Base-by-base conservation (phyloP, 2,888 invertebrate species). In the Noctua janthina region DNA sequence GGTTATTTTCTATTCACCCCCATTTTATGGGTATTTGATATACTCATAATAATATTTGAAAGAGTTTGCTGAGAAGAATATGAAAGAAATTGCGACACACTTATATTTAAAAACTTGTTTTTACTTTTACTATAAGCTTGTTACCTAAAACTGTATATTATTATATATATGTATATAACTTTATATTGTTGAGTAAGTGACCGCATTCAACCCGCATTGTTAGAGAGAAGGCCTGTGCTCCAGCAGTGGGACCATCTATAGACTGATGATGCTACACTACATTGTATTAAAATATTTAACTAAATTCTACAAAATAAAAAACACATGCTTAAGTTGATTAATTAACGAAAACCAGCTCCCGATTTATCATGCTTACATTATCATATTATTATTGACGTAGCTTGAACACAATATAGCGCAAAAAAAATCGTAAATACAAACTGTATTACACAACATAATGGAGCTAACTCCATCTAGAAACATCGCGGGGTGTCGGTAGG, bases 401-500 rank as follows among this genome's bases (percentile, higher is more conserved):
- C 29, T 49, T 2, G 66, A 56, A 17, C 5, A 56, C n/a, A 73
- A 39, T 59, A n/a, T 2, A 49, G 1, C 20, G 64, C 62, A 69
- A 56, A 56, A 43, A 66, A 23, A 51, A 23, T 20, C 20, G 59
- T 46, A 23, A 64, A 66, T 13, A n/a, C 23, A 64, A 69, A 76
- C 43, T n/a, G 23, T 13, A 43, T 80, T 74, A 62, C 78, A 74
- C 64, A 88, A 74, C 69, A 59, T 39, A 78, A 43, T 74, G 67
- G 51, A 62, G 17, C 39, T 59, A 62, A 87, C 79, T 76, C 54
- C 54, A 69, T 87, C 89, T 83, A 79, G 87, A 88, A 80, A 17
- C 76, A 51, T 87, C 81, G 87, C 86, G 81, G 90, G 89, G 89
- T 88, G 92, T 90, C 59, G 10, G 68, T 46, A 68, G 68, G 68